Conservation (phyloP, 1,140 invertebrate species). For the Drosophila micromelanica region DNA sequence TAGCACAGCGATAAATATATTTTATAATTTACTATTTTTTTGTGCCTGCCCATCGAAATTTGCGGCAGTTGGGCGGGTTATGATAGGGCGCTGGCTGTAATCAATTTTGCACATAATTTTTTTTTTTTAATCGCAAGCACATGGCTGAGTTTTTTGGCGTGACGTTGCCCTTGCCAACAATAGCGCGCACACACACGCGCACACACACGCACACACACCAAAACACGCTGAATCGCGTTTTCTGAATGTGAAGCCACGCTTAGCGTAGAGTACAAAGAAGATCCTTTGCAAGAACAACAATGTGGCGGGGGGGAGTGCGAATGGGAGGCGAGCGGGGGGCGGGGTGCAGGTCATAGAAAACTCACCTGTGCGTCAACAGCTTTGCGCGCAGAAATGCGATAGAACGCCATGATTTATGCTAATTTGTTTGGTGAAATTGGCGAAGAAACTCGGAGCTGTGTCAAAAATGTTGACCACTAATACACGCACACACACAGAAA, state of each 20-base stretch:
- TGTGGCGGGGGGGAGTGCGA: neutral
- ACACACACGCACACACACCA: constrained; percentile 16
- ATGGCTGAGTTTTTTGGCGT: constrained; percentile 62
- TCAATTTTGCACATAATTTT: constrained; percentile 27
- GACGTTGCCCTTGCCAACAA: constrained; percentile 55
- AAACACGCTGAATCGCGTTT: neutral
- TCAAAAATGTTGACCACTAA: constrained; percentile 58
- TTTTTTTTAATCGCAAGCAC: constrained; percentile 70
- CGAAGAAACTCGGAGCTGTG: constrained; percentile 54
- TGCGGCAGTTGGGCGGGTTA: neutral
- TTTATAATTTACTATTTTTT: constrained; percentile 17
- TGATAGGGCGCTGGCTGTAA: neutral
- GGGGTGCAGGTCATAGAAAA: too few species aligned
- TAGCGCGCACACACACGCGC: constrained; percentile 11
- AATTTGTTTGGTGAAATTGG: constrained; percentile 49
- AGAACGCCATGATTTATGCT: constrained; percentile 68
- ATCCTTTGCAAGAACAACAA: constrained; percentile 29
- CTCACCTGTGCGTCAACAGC: constrained; percentile 80
- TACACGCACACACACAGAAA: constrained; percentile 77
- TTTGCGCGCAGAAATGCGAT: constrained; percentile 78
- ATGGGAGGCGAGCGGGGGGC: too few species aligned
- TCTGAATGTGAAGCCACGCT: constrained; percentile 35
- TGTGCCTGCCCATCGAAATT: constrained; percentile 41
- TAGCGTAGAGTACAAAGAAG: neutral
- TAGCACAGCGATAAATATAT: constrained; percentile 39